Evolutionary conservation across 2,888 invertebrate species (phyloP), one percentile per base, ranked within the genome.

Genomic region (Macropis europaea): DNA sequence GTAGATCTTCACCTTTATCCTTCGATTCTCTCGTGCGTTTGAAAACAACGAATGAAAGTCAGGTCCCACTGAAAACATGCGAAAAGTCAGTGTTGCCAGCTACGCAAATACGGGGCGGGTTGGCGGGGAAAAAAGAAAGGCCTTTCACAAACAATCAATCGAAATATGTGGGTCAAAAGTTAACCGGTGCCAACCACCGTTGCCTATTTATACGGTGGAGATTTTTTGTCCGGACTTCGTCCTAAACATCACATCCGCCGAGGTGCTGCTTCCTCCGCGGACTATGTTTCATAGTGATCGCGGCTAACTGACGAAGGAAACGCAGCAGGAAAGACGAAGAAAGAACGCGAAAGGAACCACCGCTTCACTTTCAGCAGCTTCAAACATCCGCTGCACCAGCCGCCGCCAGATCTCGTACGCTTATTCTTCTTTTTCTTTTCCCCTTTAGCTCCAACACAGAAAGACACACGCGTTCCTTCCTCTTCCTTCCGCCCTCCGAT

Each of bases 181-280:
- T 50, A 78, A 66, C 56, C 68, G 53, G 57, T 67, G 56, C 61
- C 77, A 75, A 82, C 81, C 81, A 84, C 82, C 69, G 72, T 69
- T 47, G 76, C 74, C 82, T 84, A 84, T 83, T 84, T 83, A 83
- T 80, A 84, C 79, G 66, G 59, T 48, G 64, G 54, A 48, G 38
- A 70, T 73, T 84, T 84, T 82, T 84, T 82, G 72, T 75, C 73
- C 72, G 69, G 63, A 42, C 40, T 71, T 50, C 76, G 75, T 79
- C 77, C 77, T 82, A 87, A 86, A 87, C 86, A 87, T 86, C 84
- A 86, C 86, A 87, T 87, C 86, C 86, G 86, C 77, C 75, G 79
- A 81, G 76, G 81, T 80, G 79, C n/a, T n/a, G n/a, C 77, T 79
- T 82, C 73, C 84, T 79, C 67, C 73, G 77, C 54, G 72, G 59